Conservation (phyloP, 2,888 invertebrate species). For the Drosophila nr. medialis region DNA sequence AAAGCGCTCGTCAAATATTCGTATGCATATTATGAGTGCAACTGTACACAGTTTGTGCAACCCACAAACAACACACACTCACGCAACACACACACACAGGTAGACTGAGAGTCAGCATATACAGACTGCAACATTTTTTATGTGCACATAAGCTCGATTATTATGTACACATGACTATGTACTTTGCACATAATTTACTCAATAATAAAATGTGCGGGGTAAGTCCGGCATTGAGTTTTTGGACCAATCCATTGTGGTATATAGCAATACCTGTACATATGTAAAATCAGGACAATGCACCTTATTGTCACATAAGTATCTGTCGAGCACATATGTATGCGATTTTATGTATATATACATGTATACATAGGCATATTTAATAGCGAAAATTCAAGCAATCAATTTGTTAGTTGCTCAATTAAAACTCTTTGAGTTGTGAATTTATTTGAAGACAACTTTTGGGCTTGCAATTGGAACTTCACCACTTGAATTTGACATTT, state of each 20-base stretch:
- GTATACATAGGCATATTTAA: conserved; percentile 16
- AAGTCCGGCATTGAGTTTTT: conserved; percentile 24
- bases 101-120: background rate
- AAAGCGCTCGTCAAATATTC: conserved; percentile 52
- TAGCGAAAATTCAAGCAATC: conserved; percentile 1
- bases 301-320: conserved; percentile 13
- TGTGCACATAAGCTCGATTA: conserved; percentile 32
- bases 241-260: conserved; percentile 22
- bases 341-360: background rate
- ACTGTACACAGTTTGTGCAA: conserved; percentile 46
- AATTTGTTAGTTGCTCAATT: conserved; percentile 10
- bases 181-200: conserved; percentile 39
- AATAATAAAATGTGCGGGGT: conserved; percentile 27
- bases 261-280: conserved; percentile 25
- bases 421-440: background rate
- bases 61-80: background rate
- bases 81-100: conserved; percentile 6
- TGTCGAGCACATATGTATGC: background rate
- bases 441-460: background rate
- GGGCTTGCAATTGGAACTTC: background rate
- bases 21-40: conserved; percentile 33
- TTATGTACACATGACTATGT: conserved; percentile 40
- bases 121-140: conserved; percentile 41
- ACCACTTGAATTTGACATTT: background rate
- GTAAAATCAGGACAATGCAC: conserved; percentile 47